Evolutionary conservation across 2,113 vertebrate species (phyloP).

Genomic region (Mandrillus leucophaeus): DNA sequence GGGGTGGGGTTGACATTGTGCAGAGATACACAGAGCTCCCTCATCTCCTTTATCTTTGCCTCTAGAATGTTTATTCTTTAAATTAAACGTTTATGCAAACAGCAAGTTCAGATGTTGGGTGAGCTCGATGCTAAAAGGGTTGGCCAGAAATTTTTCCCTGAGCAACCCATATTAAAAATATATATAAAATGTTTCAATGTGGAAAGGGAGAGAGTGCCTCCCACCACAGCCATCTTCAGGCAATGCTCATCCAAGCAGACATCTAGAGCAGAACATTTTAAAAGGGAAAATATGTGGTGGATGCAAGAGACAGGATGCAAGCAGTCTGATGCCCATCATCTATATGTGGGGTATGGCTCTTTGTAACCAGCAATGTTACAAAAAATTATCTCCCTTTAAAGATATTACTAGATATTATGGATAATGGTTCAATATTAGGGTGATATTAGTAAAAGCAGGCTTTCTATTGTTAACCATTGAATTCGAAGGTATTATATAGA

Average conservation of each 20-base stretch:
- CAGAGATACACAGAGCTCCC: not conserved
- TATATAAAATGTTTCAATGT: not conserved
- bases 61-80: slow-evolving; percentile 5
- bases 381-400: not conserved
- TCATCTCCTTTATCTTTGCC: not conserved
- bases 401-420: not conserved
- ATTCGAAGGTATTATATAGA: not conserved
- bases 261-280: not conserved
- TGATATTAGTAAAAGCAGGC: not conserved
- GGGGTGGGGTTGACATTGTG: not conserved
- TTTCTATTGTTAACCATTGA: not conserved
- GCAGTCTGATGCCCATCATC: not conserved
- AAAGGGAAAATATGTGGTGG: not conserved
- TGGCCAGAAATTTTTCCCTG: not conserved
- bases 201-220: not conserved
- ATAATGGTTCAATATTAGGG: not conserved
- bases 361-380: not conserved
- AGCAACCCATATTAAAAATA: not conserved
- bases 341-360: not conserved
- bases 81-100: slow-evolving; percentile 23
- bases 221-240: not conserved
- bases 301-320: not conserved
- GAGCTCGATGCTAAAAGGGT: not conserved
- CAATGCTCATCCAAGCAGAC: not conserved
- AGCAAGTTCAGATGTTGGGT: not conserved